Evolutionary conservation across 2,113 vertebrate genomes (phyloP), one percentile per base, ranked within the genome.

Genomic region (Psammodynastes pulverulentus): DNA sequence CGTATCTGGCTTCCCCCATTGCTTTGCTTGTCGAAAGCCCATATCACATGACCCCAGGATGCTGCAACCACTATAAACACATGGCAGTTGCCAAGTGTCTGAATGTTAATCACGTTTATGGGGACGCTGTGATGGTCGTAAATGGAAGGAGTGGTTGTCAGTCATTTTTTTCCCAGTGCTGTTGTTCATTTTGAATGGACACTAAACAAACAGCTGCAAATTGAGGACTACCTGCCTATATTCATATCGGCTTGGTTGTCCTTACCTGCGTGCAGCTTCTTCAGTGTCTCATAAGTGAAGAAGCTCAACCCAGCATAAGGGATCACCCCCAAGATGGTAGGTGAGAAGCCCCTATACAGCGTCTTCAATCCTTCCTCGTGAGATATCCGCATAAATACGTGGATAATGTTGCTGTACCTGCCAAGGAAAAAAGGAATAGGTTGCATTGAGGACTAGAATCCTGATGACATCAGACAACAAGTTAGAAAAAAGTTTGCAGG

Each of bases 401-500:
- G 98, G 43, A 99, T 94, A 54, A 99, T 99, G 95, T 98, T 99
- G 96, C 99, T 98, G 97, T 99, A 99, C 99, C 99, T 99, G 93
- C 5, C 21, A 87, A 92, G 88, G 79, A 93, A 4, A 48, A 91
- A 62, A 19, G 89, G 43, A 92, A 58, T 84, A 43, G 46, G 23
- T 9, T 79, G 17, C 84, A 6, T 29, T 15, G 54, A 34, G 91
- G 39, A 39, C 17, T 46, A 46, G 54, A 17, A 62, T 24, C 13
- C 23, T 5, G 88, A 9, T 29, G 12, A 48, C 84, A 86, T 86
- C 84, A 29, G 9, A 48, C 3, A 2, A 48, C n/a, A 46, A 48
- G 19, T 85, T 26, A 86, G 26, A 29, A 48, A 86, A 45, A 79
- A 43, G 34, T 39, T 21, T 8, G 72, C 17, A 39, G 15, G 17